A percentile compares a stretch with the other conserved stretches of the same genome.
phyloP scores from a whole-genome alignment of 2,113 vertebrate genomes.

The Podarcis raffonei region DNA sequence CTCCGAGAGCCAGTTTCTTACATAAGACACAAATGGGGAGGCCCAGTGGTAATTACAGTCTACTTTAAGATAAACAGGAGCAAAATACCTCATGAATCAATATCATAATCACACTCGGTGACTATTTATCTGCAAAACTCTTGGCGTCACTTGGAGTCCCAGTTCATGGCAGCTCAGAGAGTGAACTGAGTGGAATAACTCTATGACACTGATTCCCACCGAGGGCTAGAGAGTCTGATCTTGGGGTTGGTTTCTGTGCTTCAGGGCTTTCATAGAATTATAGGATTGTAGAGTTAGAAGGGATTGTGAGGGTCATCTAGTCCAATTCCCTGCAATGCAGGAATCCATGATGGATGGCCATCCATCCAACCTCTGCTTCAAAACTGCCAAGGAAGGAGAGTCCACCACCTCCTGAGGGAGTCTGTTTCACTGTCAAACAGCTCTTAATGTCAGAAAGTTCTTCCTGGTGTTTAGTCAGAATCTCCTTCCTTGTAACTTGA shows the following conservation, averaged over 20 bases:
- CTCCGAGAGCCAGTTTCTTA: conserved; percentile 44
- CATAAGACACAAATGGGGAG: conserved; percentile 52
- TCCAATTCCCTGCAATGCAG: too few species aligned
- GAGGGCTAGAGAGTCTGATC: neutral
- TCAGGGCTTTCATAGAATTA: too few species aligned
- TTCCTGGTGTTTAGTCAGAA: too few species aligned
- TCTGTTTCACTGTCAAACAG: too few species aligned
- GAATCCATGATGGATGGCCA: too few species aligned
- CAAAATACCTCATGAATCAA: neutral
- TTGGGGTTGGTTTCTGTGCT: neutral
- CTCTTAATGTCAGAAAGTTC: too few species aligned
- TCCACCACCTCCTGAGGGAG: too few species aligned
- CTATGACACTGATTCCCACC: rapidly evolving
- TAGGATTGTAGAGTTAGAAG: too few species aligned
- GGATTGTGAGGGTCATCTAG: too few species aligned
- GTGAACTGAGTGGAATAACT: rapidly evolving
- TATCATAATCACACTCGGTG: neutral
- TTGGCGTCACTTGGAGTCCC: neutral
- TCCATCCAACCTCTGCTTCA: too few species aligned
- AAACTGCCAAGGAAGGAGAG: too few species aligned
- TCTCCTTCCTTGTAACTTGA: too few species aligned
- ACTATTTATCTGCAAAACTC: rapidly evolving
- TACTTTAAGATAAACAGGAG: conserved; percentile 42
- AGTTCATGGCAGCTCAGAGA: neutral
- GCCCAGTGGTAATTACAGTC: conserved; percentile 46